Evolutionary conservation across 2,113 vertebrate species (phyloP), one percentile per base, ranked within the genome.

Genomic region (Tapirus terrestris): DNA sequence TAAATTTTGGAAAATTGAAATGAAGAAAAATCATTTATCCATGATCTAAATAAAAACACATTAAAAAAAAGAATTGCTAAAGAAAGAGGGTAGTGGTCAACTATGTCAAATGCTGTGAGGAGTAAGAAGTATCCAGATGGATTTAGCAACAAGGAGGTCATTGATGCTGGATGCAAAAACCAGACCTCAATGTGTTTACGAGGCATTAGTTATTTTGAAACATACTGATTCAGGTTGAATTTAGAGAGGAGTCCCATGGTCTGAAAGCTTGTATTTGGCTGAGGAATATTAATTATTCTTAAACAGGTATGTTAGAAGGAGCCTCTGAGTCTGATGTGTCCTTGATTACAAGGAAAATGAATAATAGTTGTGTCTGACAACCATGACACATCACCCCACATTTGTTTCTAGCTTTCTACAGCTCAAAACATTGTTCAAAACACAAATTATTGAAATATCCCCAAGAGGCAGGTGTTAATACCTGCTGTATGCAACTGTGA

Each of bases 401-500:
- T 85, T 96, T 93, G 89, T 63, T 73, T 85, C 27, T 89, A 67
- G 6, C 23, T 96, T 90, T 82, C 72, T 73, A 56, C 25, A 88
- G 51, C 82, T 96, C 27, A 93, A 89, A 84, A 93, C 43, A 79
- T 31, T 72, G 17, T 76, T 84, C 58, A 95, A 97, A 94, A 84
- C 68, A 92, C n/a, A 88, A 90, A 95, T 96, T 96, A 97, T 68
- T 61, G 82, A 36, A 79, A 31, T 29, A 77, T 84, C 48, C 53
- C 29, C 77, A 91, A 76, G 80, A 83, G 36, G 39, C 4, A 93
- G 72, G 36, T 97, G 58, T 89, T 92, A 92, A 72, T 90, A 68
- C 61, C 17, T 86, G 63, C 68, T 33, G n/a, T 67, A 51, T 60
- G 31, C 63, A 94, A 31, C 61, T 89, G 61, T 85, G 84, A 92